Base-by-base conservation (phyloP, 2,888 invertebrate genomes). In the Kryphioiulus occultus region DNA sequence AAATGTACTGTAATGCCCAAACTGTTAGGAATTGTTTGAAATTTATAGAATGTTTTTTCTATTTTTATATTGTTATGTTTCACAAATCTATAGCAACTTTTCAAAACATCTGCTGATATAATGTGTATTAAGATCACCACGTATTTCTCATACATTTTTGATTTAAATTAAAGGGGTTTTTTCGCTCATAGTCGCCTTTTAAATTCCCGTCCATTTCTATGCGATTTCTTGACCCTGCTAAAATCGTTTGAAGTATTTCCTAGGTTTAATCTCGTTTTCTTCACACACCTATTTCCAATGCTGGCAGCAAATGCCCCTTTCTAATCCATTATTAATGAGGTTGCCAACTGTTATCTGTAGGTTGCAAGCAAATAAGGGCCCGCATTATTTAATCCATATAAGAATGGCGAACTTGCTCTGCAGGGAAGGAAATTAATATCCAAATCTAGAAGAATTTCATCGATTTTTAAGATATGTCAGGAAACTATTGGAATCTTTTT, bases 311-410 rank as follows among this genome's bases (percentile, higher is more conserved):
- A 26, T 68, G 12, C 15, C 26, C 12, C 15, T 68, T n/a, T n/a
- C 26, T 68, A 68, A 68, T 68, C 26, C 68, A 68, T 68, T 68
- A 68, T 68, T 68, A 68, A 68, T 68, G 68, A 68, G 68, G 68
- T 26, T 68, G 68, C 68, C 68, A 68, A 68, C 68, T 68, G 68
- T 68, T 68, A 68, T 68, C 68, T 68, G 68, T 12, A 26, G 26
- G 9, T 68, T 68, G 26, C 26, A 12, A 68, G 68, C 26, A 26
- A 68, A 26, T 68, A 68, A 68, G 26, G 26, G 12, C 68, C 68
- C 68, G 26, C 26, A 68, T 26, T 68, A 68, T 68, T 68, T 68
- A 68, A 68, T 68, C 68, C n/a, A n/a, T n/a, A 26, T 10, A 26
- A 5, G 26, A 68, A 68, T 68, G 68, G 68, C 26, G 2, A 22